Evolutionary conservation across 2,888 invertebrate species (phyloP).

Genomic region (Zelleria hepariella): DNA sequence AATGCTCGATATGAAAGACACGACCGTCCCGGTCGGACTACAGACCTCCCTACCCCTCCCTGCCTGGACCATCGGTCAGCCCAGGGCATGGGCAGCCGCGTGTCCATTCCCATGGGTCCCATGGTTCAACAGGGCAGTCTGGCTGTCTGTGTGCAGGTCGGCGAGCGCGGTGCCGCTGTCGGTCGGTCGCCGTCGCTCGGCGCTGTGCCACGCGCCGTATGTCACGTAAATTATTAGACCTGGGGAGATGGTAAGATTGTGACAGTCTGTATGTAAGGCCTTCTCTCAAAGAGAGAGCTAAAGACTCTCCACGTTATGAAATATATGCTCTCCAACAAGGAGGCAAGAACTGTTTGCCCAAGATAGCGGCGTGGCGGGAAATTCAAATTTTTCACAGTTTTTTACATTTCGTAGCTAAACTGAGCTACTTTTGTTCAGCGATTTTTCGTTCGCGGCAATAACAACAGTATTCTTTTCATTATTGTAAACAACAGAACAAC

Average conservation of each 20-base stretch:
- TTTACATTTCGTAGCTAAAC: too few relatives aligned
- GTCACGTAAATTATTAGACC: conserved; percentile 80
- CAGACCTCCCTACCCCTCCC: conserved; percentile 10
- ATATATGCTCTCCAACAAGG: too few relatives aligned
- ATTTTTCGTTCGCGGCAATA: too few relatives aligned
- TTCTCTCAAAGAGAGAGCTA: too few relatives aligned
- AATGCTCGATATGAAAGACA: conserved; percentile 54
- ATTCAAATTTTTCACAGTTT: too few relatives aligned
- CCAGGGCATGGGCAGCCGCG: neutral
- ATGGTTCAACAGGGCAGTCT: conserved; percentile 41
- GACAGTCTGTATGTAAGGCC: neutral
- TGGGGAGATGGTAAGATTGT: conserved; percentile 27
- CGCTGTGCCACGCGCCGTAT: conserved; percentile 81
- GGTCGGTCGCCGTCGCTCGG: conserved; percentile 48
- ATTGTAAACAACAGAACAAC: too few relatives aligned
- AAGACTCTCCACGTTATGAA: too few relatives aligned
- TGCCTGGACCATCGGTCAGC: neutral
- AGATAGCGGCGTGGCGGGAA: too few relatives aligned
- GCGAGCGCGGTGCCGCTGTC: conserved; percentile 34
- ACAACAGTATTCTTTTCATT: too few relatives aligned
- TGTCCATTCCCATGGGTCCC: neutral
- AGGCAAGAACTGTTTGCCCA: too few relatives aligned
- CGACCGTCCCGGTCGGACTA: conserved; percentile 43
- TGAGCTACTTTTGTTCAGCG: too few relatives aligned
- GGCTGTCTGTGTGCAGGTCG: conserved; percentile 49